Conservation (phyloP, 1,140 invertebrate species). For the Sitophilus oryzae region DNA sequence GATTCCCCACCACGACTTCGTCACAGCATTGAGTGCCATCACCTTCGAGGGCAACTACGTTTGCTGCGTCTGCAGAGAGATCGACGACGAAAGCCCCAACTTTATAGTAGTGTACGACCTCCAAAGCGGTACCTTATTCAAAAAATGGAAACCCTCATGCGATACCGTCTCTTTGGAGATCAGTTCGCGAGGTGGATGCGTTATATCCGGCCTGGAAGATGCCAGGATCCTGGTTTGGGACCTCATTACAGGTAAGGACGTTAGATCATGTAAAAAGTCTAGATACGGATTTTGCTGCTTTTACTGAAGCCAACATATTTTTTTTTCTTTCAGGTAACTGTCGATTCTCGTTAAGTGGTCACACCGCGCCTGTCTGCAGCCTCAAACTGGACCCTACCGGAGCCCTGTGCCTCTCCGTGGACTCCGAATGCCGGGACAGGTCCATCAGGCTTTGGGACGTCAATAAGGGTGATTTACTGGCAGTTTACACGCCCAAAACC, state of each 20-base stretch:
- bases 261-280: background rate
- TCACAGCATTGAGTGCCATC: conserved; percentile 75
- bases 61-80: conserved; percentile 65
- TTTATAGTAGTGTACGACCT: conserved; percentile 88
- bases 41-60: conserved; percentile 75
- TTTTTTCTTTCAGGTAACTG: conserved; percentile 54
- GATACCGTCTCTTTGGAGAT: conserved; percentile 76
- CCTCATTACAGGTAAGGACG: conserved; percentile 65
- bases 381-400: conserved; percentile 66
- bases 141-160: conserved; percentile 80
- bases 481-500: conserved; percentile 70
- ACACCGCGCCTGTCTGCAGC: conserved; percentile 66
- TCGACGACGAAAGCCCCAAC: conserved; percentile 75
- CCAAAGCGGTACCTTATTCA: conserved; percentile 85
- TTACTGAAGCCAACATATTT: background rate
- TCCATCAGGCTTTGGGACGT: conserved; percentile 75
- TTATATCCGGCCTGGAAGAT: conserved; percentile 77
- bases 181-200: conserved; percentile 70
- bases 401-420: conserved; percentile 62
- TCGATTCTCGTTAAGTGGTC: conserved; percentile 65
- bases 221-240: conserved; percentile 80
- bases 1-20: conserved; percentile 83
- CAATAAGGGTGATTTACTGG: conserved; percentile 61
- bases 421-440: conserved; percentile 61
- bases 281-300: background rate